Evolutionary conservation across 2,797 vertebrate species (phyloP), one percentile per base, ranked within the genome.

Genomic region (Phaenicophaeus curvirostris): DNA sequence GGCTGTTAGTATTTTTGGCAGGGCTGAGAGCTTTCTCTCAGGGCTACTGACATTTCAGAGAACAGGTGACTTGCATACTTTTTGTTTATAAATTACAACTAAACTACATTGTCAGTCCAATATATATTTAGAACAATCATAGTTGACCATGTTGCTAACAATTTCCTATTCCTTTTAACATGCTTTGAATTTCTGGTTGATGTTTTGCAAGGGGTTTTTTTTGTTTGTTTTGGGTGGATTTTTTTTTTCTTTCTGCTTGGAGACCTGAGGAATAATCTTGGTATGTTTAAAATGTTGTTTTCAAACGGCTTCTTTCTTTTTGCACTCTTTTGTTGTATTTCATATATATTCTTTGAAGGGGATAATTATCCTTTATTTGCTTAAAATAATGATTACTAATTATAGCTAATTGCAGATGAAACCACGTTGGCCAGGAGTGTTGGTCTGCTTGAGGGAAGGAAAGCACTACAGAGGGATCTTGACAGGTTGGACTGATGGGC

Each of bases 1-100:
- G 83, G 39, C 89, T 93, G 85, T 85, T 94, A 73, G 35, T 93
- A 81, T 76, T 91, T 96, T 77, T 91, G 94, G 85, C 92, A 95
- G 71, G 91, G 87, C 73, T 71, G 35, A 63, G 89, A 88, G 85
- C 67, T 91, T 86, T 91, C 91, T 93, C 74, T 78, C 0, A 1
- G 37, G 77, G 68, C 93, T 94, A 17, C 87, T 97, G 89, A 88
- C 51, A 65, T 96, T 92, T 95, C 91, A 76, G 67, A 33, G 55
- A 92, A 68, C 95, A 95, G 94, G 92, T 96, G 96, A 96, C 91
- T 71, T 71, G 63, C 85, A 74, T 90, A 51, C 41, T 87, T 72
- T 58, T 84, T 79, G 41, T 59, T 79, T 69, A 88, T 96, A 94
- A 96, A 95, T 95, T 88, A 93, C 83, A 13, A 89, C 63, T 88